These are phyloP conservation scores for Chionomys nivalis DNA, from an alignment of 2,113 vertebrate genomes.

Conservation along the genomic window DNA sequence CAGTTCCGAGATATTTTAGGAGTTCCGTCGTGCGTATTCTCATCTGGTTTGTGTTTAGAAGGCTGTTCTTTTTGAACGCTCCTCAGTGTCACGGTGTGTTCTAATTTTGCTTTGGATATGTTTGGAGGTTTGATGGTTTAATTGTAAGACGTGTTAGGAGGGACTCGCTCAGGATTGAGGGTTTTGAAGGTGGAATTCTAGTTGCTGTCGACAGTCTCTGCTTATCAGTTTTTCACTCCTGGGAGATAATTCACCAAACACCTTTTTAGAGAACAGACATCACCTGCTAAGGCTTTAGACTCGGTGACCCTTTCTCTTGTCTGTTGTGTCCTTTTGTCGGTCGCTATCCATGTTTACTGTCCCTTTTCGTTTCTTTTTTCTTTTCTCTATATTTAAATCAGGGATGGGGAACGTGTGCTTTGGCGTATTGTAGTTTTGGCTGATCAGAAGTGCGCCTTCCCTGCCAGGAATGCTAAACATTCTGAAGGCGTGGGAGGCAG, in stretches of 20 bases:
- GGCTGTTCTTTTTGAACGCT: not conserved
- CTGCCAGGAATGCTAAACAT: slow-evolving; percentile 77
- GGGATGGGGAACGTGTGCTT: slow-evolving; percentile 43
- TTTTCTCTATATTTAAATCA: slow-evolving; percentile 63
- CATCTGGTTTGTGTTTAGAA: not conserved
- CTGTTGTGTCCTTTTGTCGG: not conserved
- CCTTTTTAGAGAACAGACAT: not conserved
- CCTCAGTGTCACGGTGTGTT: not conserved
- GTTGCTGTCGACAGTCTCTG: not conserved
- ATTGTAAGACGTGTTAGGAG: not conserved
- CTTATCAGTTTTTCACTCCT: slow-evolving; percentile 11
- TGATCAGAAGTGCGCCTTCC: slow-evolving; percentile 42
- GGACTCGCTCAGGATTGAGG: not conserved
- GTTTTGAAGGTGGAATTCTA: not conserved
- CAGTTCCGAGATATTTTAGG: not conserved
- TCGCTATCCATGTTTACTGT: not conserved
- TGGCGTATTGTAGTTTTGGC: slow-evolving; percentile 63
- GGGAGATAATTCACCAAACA: not conserved
- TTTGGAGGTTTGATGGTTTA: slow-evolving; percentile 11
- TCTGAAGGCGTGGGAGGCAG: slow-evolving; percentile 69
- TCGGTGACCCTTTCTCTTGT: not conserved
- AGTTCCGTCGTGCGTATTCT: not conserved
- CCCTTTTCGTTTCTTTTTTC: not conserved
- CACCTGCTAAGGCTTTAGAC: not conserved
- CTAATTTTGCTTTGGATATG: not conserved